Evolutionary conservation across 1,140 invertebrate species (phyloP).

Genomic region (Epicauta chinensis): DNA sequence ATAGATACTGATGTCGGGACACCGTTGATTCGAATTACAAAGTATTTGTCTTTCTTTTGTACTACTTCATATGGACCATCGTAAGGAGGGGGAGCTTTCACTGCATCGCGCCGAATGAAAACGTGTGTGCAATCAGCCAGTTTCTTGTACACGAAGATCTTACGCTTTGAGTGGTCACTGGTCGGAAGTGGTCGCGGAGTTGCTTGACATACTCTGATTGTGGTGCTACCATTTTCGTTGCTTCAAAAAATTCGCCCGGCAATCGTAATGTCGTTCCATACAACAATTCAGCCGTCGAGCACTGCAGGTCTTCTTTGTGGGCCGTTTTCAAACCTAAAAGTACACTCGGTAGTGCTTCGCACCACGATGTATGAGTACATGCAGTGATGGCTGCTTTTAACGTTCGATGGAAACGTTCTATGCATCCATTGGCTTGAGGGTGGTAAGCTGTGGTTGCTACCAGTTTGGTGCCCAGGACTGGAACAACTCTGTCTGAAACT

Average conservation of each 20-base stretch:
- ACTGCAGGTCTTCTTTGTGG: slow-evolving; percentile 30
- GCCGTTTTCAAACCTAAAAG: slow-evolving; percentile 34
- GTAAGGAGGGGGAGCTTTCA: slow-evolving; percentile 37
- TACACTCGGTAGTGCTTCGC: slow-evolving; percentile 22
- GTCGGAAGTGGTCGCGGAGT: slow-evolving; percentile 2
- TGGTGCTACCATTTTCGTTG: neutral
- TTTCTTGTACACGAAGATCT: slow-evolving; percentile 27
- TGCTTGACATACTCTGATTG: neutral
- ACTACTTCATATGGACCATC: slow-evolving; percentile 38
- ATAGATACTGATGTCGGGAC: neutral
- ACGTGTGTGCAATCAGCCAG: slow-evolving; percentile 31
- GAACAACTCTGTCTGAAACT: slow-evolving; percentile 40
- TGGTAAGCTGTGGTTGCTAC: slow-evolving; percentile 31
- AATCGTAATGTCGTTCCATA: slow-evolving; percentile 38
- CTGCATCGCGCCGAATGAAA: slow-evolving; percentile 38
- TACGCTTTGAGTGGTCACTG: slow-evolving; percentile 20
- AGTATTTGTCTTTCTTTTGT: slow-evolving; percentile 12
- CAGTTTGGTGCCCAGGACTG: slow-evolving; percentile 24
- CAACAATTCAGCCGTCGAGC: slow-evolving; percentile 35
- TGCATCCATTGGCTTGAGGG: slow-evolving; percentile 39
- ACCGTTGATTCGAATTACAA: slow-evolving; percentile 6
- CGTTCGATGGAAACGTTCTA: slow-evolving; percentile 37
- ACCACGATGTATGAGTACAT: slow-evolving; percentile 9
- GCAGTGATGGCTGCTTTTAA: slow-evolving; percentile 52
- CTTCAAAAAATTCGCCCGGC: slow-evolving; percentile 37